Conservation (phyloP, 2,888 invertebrate genomes). For the Caenorhabditis sulstoni region DNA sequence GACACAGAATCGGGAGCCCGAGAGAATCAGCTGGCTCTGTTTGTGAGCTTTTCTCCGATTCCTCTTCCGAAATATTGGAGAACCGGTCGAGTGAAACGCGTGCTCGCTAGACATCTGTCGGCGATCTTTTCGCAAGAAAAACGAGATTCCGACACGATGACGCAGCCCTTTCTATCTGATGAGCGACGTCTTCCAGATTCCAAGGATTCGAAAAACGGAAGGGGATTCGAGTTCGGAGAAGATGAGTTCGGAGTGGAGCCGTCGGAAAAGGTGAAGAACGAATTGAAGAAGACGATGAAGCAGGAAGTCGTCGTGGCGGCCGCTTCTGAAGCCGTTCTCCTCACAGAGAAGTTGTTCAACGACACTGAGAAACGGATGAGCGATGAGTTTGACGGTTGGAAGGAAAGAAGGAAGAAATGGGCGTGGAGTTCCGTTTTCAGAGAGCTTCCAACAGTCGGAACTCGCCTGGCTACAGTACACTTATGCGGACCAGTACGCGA, state of each 20-base stretch:
- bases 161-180: constrained; percentile 22
- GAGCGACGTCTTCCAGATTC: constrained; percentile 22
- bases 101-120: constrained; percentile 6
- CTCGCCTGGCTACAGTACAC: constrained; percentile 71
- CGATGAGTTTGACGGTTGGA: constrained; percentile 42
- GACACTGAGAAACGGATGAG: constrained; percentile 69
- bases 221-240: constrained; percentile 25
- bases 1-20: too few relatives aligned
- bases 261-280: constrained; percentile 39
- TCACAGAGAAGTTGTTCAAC: constrained; percentile 68
- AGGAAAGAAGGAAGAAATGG: neutral
- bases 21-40: too few relatives aligned
- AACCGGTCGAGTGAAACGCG: too few relatives aligned
- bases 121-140: constrained; percentile 14
- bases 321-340: constrained; percentile 62
- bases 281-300: constrained; percentile 58
- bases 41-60: too few relatives aligned
- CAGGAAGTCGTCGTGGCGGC: constrained; percentile 54
- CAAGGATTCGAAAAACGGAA: constrained; percentile 23
- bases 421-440: neutral
- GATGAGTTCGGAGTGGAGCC: constrained; percentile 27
- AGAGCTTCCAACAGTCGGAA: constrained; percentile 56
- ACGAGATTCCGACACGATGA: neutral
- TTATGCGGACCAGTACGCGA: constrained; percentile 72
- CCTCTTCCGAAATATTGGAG: constrained; percentile 11